Base-by-base conservation (phyloP, 1,140 invertebrate genomes). In the Psix sp. region DNA sequence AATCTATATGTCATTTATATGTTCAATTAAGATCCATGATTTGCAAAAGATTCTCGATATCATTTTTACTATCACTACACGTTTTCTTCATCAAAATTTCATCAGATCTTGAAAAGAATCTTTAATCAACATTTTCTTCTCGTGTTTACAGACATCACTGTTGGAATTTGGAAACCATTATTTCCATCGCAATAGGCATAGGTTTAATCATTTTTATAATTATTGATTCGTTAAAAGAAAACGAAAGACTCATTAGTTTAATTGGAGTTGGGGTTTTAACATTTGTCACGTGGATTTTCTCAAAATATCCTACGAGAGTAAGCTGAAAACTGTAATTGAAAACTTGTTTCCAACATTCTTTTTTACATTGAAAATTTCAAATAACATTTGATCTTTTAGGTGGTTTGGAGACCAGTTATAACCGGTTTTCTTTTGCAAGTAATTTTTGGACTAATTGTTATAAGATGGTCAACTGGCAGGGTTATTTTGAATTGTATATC, bases 401-500 rank as follows among this genome's bases (percentile, higher is more conserved):
- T 95, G 1, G 87, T 89, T 29, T 97, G 95, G 95, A 88, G 90
- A 13, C 91, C 92, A 1, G 93, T 98, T 0, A 77, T 93, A 10
- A 93, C 91, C 80, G 97, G 96, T 0, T 81, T 98, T 2, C 87
- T 91, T 0, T 83, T 98, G 5, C 97, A 99, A 88, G 95, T 98
- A 77, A 38, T 92, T 0, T 91, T 99, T 59, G 97, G 95, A 0
- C 74, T 98, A 0, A 67, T 98, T 1, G 95, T 96, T 48, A 92
- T 99, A 40, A 90, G 94, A 71, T 98, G 95, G 93, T 78, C 90
- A 0, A 86, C 91, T 26, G 97, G 97, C 0, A 89, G 93, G 39
- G 79, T 87, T 0, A 90, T 95, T 11, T 93, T 98, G 52, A 83
- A 93, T 62, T 98, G 95, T 80, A 80, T 97, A 29, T 94, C 95